Base-by-base conservation (phyloP, 2,797 vertebrate species). In the Karalla daura region DNA sequence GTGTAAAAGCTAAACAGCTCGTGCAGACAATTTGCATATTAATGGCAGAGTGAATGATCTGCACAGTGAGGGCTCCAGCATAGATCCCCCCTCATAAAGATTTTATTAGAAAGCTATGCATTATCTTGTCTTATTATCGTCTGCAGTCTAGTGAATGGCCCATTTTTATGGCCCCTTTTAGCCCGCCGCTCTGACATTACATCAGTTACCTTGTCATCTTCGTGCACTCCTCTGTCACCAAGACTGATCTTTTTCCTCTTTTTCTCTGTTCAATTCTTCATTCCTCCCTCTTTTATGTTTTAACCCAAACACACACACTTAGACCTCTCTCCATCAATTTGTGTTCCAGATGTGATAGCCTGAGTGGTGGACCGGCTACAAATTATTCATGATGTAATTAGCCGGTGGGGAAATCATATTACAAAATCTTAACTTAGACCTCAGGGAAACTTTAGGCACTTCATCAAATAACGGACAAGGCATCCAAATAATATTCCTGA, bases 371-470 rank as follows among this genome's bases (percentile, higher is more conserved):
- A 83, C 62, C 20, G 41, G 52, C 54, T 67, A 53, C 83, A 88
- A 88, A 90, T 92, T 89, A 91, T 87, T 91, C 70, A 90, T 76
- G 78, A 86, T 87, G 81, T 82, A 91, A 92, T 91, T 88, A 81
- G 78, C 79, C 78, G 65, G 62, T 11, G 35, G 76, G 77, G 76
- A 88, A 89, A 83, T 85, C 49, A 62, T 74, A 85, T 81, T 85
- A 80, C 69, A 84, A 68, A 70, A 80, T 85, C 87, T 85, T 80
- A 86, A 88, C 74, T 84, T 63, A 59, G 72, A 86, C 83, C 83
- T 76, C 37, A 2, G 77, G 77, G 82, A 85, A 88, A 84, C 81
- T 78, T 86, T 80, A 87, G 89, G 80, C 63, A 81, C 69, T 88
- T 81, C 63, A 75, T 88, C 81, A 84, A 77, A 84, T 79, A 84